Percentiles rank a stretch among this genome's conserved stretches.
These are phyloP conservation scores for Hydrotaea diabolus DNA, from an alignment of 2,888 invertebrate species.

Conservation along the genomic window DNA sequence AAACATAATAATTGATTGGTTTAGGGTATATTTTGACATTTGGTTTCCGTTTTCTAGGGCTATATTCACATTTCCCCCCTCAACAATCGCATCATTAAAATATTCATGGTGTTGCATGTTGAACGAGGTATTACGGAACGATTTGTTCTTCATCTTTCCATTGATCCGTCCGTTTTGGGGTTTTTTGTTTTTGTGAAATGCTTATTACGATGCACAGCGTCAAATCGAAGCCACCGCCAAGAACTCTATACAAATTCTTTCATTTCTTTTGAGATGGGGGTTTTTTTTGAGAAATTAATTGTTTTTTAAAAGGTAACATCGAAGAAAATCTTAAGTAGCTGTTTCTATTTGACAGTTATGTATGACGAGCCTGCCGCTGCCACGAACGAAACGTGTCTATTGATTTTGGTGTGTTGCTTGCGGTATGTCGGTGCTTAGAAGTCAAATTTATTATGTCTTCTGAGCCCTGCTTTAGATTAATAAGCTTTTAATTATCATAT, in stretches of 20 bases:
- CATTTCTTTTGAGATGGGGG: background rate
- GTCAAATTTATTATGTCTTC: constrained; percentile 5
- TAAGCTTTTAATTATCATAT: constrained; percentile 41
- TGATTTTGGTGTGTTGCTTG: constrained; percentile 29
- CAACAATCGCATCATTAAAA: constrained; percentile 12
- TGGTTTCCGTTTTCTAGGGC: constrained; percentile 40
- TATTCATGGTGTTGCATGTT: constrained; percentile 33
- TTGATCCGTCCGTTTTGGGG: background rate
- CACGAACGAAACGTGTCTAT: background rate
- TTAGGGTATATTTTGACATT: constrained; percentile 55
- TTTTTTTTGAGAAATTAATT: constrained; percentile 29
- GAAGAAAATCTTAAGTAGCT: constrained; percentile 24
- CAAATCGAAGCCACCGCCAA: background rate
- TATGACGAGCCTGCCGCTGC: constrained; percentile 14
- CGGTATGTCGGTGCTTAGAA: background rate
- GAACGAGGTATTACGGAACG: constrained; percentile 11
- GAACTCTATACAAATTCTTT: constrained; percentile 7
- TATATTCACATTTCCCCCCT: background rate
- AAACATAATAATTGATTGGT: constrained; percentile 44
- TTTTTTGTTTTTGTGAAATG: background rate
- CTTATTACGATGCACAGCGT: constrained; percentile 4
- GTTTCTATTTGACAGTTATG: constrained; percentile 26
- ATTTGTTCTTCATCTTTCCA: background rate
- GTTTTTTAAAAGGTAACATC: constrained; percentile 23
- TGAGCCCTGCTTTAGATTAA: constrained; percentile 46